Conservation (phyloP, 2,113 vertebrate genomes). For the Microtus oregoni region DNA sequence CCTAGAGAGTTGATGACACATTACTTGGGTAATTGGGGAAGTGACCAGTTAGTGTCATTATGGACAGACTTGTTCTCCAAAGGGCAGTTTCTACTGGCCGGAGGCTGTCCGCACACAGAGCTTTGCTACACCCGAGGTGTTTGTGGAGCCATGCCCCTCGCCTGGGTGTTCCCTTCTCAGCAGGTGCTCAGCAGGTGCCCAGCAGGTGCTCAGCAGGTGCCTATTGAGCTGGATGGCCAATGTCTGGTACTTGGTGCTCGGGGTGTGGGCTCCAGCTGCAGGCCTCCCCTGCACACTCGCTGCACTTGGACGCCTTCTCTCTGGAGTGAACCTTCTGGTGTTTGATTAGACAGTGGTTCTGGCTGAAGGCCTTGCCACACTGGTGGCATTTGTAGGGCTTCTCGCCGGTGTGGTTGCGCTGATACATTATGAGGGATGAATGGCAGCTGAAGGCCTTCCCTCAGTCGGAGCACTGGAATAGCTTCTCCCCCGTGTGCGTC, state of each 20-base stretch:
- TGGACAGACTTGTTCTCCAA: neutral
- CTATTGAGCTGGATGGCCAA: slow-evolving; percentile 19
- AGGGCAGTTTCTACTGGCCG: neutral
- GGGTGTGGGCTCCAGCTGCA: too few relatives aligned
- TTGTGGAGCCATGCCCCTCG: neutral
- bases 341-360: slow-evolving; percentile 72
- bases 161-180: neutral
- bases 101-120: slow-evolving; percentile 16
- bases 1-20: too few relatives aligned
- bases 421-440: slow-evolving; percentile 69
- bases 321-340: slow-evolving; percentile 62
- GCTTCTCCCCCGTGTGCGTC: slow-evolving; percentile 57
- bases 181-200: slow-evolving; percentile 22
- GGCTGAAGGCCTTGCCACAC: too few relatives aligned
- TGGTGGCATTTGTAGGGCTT: slow-evolving; percentile 67
- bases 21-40: neutral
- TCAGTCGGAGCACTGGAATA: slow-evolving; percentile 55
- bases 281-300: neutral
- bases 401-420: slow-evolving; percentile 42
- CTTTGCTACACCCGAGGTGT: neutral
- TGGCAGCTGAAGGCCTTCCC: slow-evolving; percentile 79
- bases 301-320: neutral
- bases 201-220: neutral
- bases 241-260: neutral
- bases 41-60: neutral